Evolutionary conservation across 2,888 invertebrate genomes (phyloP).

Genomic region (Mylabris sibirica): DNA sequence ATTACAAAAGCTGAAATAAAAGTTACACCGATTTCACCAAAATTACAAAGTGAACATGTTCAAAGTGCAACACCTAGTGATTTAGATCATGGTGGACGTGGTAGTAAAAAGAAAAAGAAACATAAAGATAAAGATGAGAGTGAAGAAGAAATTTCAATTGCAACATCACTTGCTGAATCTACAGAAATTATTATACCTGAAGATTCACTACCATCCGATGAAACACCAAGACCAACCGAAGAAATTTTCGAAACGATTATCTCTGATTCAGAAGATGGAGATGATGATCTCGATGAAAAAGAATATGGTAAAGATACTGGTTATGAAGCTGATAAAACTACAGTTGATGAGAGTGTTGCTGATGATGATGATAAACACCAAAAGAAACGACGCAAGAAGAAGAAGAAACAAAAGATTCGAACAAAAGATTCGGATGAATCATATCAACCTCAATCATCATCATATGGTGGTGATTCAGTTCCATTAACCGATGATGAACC

Average conservation of each 20-base stretch:
- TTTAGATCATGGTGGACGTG: conserved; percentile 63
- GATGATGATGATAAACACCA: conserved; percentile 59
- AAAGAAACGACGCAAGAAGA: conserved; percentile 60
- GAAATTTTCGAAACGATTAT: conserved; percentile 55
- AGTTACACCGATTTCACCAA: conserved; percentile 49
- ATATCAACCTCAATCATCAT: conserved; percentile 61
- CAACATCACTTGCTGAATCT: conserved; percentile 65
- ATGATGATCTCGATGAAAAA: conserved; percentile 49
- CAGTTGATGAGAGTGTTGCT: conserved; percentile 67
- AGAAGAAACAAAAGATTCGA: conserved; percentile 62
- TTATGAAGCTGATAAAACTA: conserved; percentile 76
- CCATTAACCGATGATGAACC: conserved; percentile 59
- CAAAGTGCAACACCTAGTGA: conserved; percentile 57
- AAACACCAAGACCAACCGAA: conserved; percentile 65
- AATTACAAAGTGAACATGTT: conserved; percentile 54
- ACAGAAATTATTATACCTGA: conserved; percentile 64
- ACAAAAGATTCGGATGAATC: conserved; percentile 63
- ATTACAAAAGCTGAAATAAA: background rate
- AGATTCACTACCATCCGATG: conserved; percentile 62
- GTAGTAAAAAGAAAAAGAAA: conserved; percentile 73
- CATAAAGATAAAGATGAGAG: conserved; percentile 60
- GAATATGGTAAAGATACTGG: conserved; percentile 67
- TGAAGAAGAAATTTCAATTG: conserved; percentile 53
- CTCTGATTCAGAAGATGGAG: conserved; percentile 55
- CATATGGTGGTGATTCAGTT: conserved; percentile 51